Evolutionary conservation across 92 coral and sea anemone species (phyloP).

Genomic region (Nematostella vectensis): DNA sequence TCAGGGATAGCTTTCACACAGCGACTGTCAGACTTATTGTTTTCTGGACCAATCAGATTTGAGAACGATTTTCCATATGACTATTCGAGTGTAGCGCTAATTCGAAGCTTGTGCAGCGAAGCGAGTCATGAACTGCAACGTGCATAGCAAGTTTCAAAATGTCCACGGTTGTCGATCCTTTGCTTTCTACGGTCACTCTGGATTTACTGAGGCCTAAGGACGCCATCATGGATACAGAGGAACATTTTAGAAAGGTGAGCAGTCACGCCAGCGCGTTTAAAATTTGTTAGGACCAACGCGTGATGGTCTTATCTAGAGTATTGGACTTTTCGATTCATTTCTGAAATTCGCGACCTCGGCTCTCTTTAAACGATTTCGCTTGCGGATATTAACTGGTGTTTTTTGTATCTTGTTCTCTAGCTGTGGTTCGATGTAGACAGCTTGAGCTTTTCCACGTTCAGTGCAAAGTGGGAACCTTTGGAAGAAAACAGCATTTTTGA

Average conservation of each 20-base stretch:
- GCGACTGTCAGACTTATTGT: constrained; percentile 70
- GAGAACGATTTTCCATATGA: constrained; percentile 64
- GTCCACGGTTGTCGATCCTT: constrained; percentile 90
- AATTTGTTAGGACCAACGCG: too few relatives aligned
- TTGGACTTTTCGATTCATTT: too few relatives aligned
- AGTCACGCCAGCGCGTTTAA: background rate
- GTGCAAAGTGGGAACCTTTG: constrained; percentile 52
- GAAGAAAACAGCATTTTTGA: constrained; percentile 70
- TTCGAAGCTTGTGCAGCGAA: constrained; percentile 63
- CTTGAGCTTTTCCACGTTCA: constrained; percentile 43
- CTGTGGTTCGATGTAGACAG: constrained; percentile 78
- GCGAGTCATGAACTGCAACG: constrained; percentile 58
- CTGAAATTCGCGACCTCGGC: too few relatives aligned
- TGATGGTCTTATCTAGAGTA: too few relatives aligned
- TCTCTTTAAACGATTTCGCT: too few relatives aligned
- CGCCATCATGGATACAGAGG: constrained; percentile 82
- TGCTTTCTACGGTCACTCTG: constrained; percentile 93
- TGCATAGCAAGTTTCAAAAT: constrained; percentile 40
- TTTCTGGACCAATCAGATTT: constrained; percentile 62
- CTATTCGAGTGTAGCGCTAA: constrained; percentile 52
- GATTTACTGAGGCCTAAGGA: constrained; percentile 86
- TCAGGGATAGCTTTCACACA: constrained; percentile 50
- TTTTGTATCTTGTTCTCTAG: constrained; percentile 26
- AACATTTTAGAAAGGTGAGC: constrained; percentile 85
- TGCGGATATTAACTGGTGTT: constrained; percentile 13